A percentile compares a stretch with the other conserved stretches of the same genome.
These are phyloP conservation scores for Masticophis lateralis DNA, from an alignment of 2,797 vertebrate genomes.

Conservation along the genomic window DNA sequence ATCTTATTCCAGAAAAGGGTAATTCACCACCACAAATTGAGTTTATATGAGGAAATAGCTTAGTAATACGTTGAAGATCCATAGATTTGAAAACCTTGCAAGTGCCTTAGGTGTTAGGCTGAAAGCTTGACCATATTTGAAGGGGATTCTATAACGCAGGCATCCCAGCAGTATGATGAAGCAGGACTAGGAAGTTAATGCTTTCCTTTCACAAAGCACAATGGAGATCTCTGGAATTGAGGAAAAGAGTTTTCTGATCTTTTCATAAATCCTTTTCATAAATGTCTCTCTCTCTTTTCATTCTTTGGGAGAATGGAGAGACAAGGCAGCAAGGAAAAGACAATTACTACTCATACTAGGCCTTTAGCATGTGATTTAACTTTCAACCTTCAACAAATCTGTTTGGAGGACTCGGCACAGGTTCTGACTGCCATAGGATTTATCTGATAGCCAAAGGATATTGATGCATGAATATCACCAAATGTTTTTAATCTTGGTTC, in stretches of 20 bases:
- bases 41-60: background rate
- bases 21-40: background rate
- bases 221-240: background rate
- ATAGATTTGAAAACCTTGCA: background rate
- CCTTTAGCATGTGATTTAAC: background rate
- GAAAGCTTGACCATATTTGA: background rate
- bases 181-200: background rate
- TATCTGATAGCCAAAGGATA: background rate
- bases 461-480: background rate
- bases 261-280: constrained; percentile 7
- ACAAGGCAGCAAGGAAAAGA: background rate
- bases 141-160: background rate
- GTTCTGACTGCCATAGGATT: background rate
- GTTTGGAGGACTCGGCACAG: background rate
- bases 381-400: constrained; percentile 1
- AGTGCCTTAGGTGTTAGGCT: no score
- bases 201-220: background rate
- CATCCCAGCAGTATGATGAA: background rate
- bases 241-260: background rate
- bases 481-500: background rate
- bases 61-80: background rate
- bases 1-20: background rate
- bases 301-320: background rate
- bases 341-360: background rate
- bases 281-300: background rate